Base-by-base conservation (phyloP, 1,140 invertebrate genomes). In the Bombus waltoni region DNA sequence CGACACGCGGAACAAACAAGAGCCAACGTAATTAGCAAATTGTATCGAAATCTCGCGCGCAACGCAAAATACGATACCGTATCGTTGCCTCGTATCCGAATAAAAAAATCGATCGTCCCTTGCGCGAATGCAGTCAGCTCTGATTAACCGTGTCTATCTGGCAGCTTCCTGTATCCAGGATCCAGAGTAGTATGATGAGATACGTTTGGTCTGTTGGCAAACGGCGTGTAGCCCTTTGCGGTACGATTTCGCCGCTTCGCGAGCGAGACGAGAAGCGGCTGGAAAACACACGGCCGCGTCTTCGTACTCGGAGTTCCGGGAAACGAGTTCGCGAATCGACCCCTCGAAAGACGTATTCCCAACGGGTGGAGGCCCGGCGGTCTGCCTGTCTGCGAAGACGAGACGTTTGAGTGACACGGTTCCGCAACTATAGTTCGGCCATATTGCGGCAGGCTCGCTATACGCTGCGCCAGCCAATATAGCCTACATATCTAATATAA, bases 381-480 rank as follows among this genome's bases (percentile, higher is more conserved):
- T n/a, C 62, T 28, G 47, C 42, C 68, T 85, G 76, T 80, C 83
- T 85, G 76, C 57, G 57, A 44, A 79, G 68, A 84, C 75, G 83
- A 72, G 83, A 85, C 83, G 76, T 85, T 85, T 85, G 83, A 85
- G 83, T 85, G 83, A 85, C 83, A 85, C 83, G 66, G 76, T 85
- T 85, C 83, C 76, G 68, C 76, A 62, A 72, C 83, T 53, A 80
- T 42, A 44, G 68, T 35, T 65, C 76, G 83, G 82, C 82, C 83
- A 80, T 85, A 62, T 85, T 85, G 76, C 76, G 15, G 53, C 76
- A 44, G 65, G 74, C 40, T 47, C 22, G 71, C 8, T 74, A 13
- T 62, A 35, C 72, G 66, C 44, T 62, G 83, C 83, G 65, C 75
- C 83, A 84, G 76, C 83, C 75, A 84, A 84, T 84, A 84, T 77